Evolutionary conservation across 2,797 vertebrate species (phyloP).

Genomic region (Gymnoscopelus braueri): DNA sequence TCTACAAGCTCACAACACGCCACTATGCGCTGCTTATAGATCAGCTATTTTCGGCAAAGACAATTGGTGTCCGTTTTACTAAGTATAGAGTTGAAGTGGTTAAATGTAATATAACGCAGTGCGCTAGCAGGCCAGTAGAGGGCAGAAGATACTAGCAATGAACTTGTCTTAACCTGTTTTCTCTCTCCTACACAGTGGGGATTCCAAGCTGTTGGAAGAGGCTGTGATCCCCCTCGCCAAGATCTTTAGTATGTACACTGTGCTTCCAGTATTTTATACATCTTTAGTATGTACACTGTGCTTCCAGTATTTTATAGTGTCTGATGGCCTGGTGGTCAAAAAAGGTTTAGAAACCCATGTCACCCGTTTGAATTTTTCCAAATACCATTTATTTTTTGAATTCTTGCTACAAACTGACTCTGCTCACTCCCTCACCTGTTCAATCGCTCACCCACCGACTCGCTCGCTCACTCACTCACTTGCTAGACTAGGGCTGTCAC

Average conservation of each 20-base stretch:
- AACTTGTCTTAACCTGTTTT: constrained; percentile 13
- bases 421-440: too few species aligned
- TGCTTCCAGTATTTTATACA: constrained; percentile 25
- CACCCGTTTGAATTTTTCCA: too few species aligned
- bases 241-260: constrained; percentile 86
- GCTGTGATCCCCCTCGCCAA: constrained; percentile 91
- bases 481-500: too few species aligned
- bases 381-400: too few species aligned
- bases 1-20: neutral
- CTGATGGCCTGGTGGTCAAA: too few species aligned
- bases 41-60: neutral
- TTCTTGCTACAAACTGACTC: too few species aligned
- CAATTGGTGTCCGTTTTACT: neutral
- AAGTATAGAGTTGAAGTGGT: neutral
- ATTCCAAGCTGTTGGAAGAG: constrained; percentile 93
- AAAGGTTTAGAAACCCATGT: too few species aligned
- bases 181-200: constrained; percentile 78
- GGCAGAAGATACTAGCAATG: constrained; percentile 1
- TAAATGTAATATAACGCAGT: neutral
- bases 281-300: too few species aligned
- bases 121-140: constrained; percentile 23
- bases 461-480: too few species aligned
- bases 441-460: too few species aligned
- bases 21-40: too few species aligned
- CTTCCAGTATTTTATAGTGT: neutral